Percentiles rank a stretch among this genome's conserved stretches.
phyloP scores from a whole-genome alignment of 64 coral and sea anemone species.

The Stichodactyla mertensii region DNA sequence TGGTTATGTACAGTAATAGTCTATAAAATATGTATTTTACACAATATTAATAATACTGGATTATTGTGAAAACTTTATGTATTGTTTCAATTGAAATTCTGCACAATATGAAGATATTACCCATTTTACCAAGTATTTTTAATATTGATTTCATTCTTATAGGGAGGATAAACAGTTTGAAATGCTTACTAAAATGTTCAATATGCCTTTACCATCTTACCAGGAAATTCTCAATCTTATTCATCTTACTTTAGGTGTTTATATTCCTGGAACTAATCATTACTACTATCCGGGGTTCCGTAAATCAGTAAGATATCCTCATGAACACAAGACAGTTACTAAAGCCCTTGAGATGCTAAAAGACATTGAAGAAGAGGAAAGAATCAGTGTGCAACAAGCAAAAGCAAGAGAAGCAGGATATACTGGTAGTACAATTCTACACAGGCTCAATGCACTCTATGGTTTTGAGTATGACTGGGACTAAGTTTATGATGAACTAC shows the following conservation, averaged over 20 bases:
- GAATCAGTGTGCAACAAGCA: background rate
- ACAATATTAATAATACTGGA: no score
- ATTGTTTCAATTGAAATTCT: no score
- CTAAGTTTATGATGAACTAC: conserved; percentile 64
- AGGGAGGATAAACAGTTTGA: no score
- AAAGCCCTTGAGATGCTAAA: background rate
- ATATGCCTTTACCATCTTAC: no score
- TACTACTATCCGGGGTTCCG: background rate
- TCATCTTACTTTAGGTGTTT: background rate
- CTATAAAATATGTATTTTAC: no score
- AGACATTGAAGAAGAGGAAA: background rate
- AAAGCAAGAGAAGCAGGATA: background rate
- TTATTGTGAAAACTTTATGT: no score
- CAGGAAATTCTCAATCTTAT: no score
- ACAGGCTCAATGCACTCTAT: conserved; percentile 47
- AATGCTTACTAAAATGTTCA: no score
- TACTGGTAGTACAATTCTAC: background rate
- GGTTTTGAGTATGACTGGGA: conserved; percentile 48
- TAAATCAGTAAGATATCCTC: background rate
- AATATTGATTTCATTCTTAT: no score
- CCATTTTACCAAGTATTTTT: no score
- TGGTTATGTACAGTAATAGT: no score
- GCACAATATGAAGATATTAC: no score
- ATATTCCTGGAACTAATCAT: background rate
- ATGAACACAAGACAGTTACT: background rate